A percentile compares a stretch with the other conserved stretches of the same genome.
Evolutionary conservation across 2,797 vertebrate species (phyloP).

Genomic region (Xiphorhynchus erythropygius): DNA sequence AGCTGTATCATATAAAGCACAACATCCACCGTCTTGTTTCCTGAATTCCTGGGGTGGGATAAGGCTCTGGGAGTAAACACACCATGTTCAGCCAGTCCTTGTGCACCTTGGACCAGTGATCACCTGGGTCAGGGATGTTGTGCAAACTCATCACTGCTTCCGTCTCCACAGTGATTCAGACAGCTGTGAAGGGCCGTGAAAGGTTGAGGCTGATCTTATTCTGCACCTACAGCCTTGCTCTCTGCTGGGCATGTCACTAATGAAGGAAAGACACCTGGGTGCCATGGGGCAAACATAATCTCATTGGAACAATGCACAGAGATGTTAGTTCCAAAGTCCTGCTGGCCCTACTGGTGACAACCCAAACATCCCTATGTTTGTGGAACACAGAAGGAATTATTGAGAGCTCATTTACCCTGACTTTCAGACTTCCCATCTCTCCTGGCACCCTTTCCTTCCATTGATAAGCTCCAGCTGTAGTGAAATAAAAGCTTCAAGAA

Average conservation of each 20-base stretch:
- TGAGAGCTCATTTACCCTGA: not conserved
- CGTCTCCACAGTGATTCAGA: not conserved
- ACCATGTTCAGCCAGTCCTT: not conserved
- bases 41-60: not conserved
- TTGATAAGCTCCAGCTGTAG: not conserved
- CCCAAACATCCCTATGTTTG: not conserved
- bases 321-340: not conserved
- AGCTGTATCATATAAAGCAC: not conserved
- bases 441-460: not conserved
- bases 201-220: not conserved
- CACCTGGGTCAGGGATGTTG: not conserved
- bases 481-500: not conserved
- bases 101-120: not conserved
- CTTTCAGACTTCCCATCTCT: not conserved
- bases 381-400: not conserved
- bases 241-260: not conserved
- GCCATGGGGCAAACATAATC: not conserved
- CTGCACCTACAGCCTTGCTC: not conserved
- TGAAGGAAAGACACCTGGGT: not conserved
- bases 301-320: not conserved
- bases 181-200: not conserved
- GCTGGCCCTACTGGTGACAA: not conserved
- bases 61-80: not conserved
- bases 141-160: not conserved
- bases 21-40: not conserved